A percentile compares a stretch with the other conserved stretches of the same genome.
These are phyloP conservation scores for Pangasius krempfi DNA, from an alignment of 2,797 vertebrate genomes.

Conservation along the genomic window DNA sequence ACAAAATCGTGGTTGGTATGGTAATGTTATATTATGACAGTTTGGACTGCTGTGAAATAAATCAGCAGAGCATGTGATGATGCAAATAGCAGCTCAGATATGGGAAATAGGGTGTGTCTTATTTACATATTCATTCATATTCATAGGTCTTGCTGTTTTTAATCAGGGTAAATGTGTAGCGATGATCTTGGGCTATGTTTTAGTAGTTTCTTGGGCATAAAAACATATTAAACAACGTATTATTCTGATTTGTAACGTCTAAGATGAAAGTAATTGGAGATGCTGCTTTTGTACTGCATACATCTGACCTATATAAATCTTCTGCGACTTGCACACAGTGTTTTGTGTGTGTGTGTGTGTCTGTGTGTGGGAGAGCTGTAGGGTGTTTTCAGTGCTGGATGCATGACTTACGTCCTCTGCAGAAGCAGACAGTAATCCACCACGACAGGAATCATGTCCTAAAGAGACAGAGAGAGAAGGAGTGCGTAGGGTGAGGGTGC, in stretches of 20 bases:
- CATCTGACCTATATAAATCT: constrained; percentile 8
- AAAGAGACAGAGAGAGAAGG: constrained; percentile 15
- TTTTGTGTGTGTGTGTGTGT: background rate
- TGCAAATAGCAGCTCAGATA: background rate
- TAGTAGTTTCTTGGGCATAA: background rate
- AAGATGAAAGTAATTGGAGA: background rate
- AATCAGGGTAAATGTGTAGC: background rate
- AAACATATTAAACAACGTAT: background rate
- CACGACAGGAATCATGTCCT: constrained; percentile 90
- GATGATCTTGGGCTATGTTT: background rate
- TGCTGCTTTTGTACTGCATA: constrained; percentile 2
- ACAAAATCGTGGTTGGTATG: background rate
- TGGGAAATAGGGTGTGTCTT: background rate
- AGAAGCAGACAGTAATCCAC: constrained; percentile 94
- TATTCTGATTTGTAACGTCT: background rate
- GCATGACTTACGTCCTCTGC: constrained; percentile 85
- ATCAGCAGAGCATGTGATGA: background rate
- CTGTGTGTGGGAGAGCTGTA: background rate
- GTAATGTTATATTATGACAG: background rate
- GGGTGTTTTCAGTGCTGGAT: constrained; percentile 19
- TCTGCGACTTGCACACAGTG: background rate
- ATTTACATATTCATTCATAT: background rate
- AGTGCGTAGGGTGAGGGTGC: constrained; percentile 20
- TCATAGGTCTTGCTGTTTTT: background rate
- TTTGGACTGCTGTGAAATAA: background rate